Percentiles rank a stretch among this genome's conserved stretches.
Evolutionary conservation across 2,113 vertebrate species (phyloP).

Genomic region (Lasiurus cinereus): DNA sequence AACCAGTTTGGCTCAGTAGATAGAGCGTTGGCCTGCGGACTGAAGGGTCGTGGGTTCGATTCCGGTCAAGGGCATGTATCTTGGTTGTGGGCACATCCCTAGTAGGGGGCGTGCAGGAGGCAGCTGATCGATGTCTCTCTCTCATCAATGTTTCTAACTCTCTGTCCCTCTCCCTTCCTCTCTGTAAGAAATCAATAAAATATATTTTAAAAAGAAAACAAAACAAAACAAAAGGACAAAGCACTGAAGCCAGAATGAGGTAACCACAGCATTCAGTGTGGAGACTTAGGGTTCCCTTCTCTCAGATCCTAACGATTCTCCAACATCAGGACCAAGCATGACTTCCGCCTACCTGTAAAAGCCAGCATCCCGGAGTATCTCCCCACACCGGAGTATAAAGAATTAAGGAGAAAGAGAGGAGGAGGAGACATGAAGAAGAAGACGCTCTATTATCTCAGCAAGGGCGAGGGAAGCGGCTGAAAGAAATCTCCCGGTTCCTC

Average conservation of each 20-base stretch:
- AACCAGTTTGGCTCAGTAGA: no score
- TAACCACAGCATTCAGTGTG: neutral
- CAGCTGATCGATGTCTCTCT: no score
- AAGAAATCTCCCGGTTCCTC: neutral
- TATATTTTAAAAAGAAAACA: no score
- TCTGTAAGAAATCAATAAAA: no score
- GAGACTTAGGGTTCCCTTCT: neutral
- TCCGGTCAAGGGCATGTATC: no score
- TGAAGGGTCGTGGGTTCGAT: no score
- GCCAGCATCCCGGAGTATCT: neutral
- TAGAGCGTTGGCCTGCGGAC: no score
- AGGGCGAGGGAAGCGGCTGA: neutral
- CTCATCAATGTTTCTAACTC: no score
- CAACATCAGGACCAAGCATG: neutral
- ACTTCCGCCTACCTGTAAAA: neutral
- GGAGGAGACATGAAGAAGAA: neutral
- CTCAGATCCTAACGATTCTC: neutral
- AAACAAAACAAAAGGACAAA: no score
- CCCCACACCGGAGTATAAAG: neutral
- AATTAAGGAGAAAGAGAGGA: neutral
- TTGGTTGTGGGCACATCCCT: no score
- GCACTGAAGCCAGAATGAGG: neutral
- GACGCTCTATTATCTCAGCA: neutral
- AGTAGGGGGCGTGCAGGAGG: no score
- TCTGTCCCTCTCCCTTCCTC: no score